phyloP scores from a whole-genome alignment of 2,113 vertebrate species.

The Cyprinodon brontotheroides region DNA sequence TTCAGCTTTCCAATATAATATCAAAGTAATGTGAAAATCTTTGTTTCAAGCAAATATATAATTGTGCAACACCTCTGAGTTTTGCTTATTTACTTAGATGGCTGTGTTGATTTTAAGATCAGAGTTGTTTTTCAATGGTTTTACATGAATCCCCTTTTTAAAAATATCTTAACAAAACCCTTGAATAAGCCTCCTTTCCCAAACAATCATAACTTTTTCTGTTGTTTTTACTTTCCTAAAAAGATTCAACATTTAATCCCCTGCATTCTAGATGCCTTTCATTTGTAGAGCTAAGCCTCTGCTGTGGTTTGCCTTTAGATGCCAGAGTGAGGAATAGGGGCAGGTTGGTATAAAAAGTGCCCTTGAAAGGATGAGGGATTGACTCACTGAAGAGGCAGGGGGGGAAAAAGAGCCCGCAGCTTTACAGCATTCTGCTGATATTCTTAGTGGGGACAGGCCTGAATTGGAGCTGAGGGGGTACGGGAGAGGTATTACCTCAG shows the following conservation, averaged over 20 bases:
- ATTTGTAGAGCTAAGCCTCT: slow-evolving; percentile 12
- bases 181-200: background rate
- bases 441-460: slow-evolving; percentile 35
- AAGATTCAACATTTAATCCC: slow-evolving; percentile 7
- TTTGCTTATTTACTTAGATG: too few species aligned
- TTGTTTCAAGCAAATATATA: too few species aligned
- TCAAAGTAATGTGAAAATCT: background rate
- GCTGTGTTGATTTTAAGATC: too few species aligned
- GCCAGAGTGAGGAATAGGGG: slow-evolving; percentile 21
- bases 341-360: slow-evolving; percentile 39
- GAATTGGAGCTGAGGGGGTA: slow-evolving; percentile 42
- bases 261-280: slow-evolving; percentile 19
- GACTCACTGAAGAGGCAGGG: slow-evolving; percentile 23
- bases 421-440: slow-evolving; percentile 47
- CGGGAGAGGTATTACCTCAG: slow-evolving; percentile 47
- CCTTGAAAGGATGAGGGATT: slow-evolving; percentile 60
- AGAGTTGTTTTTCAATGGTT: too few species aligned
- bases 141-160: too few species aligned
- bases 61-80: too few species aligned
- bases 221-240: background rate
- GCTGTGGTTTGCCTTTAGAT: slow-evolving; percentile 29
- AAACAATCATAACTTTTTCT: background rate
- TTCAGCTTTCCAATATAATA: too few species aligned
- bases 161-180: too few species aligned
- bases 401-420: slow-evolving; percentile 46